phyloP scores from a whole-genome alignment of 1,140 invertebrate genomes.

The Neotoxoptera formosana region DNA sequence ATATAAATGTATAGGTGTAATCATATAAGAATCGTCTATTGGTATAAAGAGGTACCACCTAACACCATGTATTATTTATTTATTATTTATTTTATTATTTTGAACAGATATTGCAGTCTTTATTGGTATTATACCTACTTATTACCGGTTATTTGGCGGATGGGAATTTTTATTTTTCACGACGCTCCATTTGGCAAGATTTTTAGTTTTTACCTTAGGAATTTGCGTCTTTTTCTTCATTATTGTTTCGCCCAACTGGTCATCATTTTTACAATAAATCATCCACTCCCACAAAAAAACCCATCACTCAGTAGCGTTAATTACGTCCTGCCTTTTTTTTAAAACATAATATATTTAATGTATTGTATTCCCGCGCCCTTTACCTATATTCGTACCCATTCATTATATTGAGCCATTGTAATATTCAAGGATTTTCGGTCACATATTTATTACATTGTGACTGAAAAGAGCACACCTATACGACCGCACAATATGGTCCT shows the following conservation, averaged over 20 bases:
- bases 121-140: background rate
- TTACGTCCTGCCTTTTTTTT: background rate
- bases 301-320: background rate
- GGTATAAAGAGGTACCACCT: background rate
- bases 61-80: background rate
- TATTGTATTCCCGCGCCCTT: background rate
- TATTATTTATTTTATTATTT: background rate
- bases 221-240: background rate
- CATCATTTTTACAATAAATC: background rate
- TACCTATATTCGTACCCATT: background rate
- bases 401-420: background rate
- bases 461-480: background rate
- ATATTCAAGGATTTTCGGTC: constrained; percentile 1
- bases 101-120: background rate
- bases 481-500: background rate
- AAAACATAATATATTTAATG: background rate
- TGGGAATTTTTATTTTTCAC: background rate
- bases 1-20: background rate
- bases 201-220: background rate
- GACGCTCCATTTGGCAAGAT: background rate
- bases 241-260: background rate
- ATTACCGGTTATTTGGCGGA: background rate
- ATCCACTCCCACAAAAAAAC: background rate
- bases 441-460: background rate
- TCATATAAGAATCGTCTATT: background rate